Conservation (phyloP, 2,888 invertebrate species). For the Pteria penguin region DNA sequence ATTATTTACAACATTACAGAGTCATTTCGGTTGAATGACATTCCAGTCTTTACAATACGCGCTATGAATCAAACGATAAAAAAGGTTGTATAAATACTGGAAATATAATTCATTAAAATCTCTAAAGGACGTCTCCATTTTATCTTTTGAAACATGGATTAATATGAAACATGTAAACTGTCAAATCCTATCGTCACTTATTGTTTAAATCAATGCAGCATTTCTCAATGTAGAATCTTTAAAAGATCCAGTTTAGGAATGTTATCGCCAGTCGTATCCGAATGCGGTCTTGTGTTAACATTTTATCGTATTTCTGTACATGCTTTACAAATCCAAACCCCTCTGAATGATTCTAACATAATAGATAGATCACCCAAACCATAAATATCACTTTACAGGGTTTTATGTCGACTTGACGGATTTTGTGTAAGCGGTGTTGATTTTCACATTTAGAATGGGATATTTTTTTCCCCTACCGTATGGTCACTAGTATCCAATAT, state of each 20-base stretch:
- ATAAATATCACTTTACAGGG: neutral
- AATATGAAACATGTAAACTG: neutral
- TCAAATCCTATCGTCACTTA: neutral
- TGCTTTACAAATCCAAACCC: neutral
- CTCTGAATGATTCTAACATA: too few relatives aligned
- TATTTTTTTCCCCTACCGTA: neutral
- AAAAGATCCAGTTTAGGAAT: too few relatives aligned
- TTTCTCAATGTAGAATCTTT: neutral
- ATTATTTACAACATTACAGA: too few relatives aligned
- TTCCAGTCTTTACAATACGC: too few relatives aligned
- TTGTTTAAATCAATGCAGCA: neutral
- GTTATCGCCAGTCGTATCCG: too few relatives aligned
- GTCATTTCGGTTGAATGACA: too few relatives aligned
- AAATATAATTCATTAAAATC: too few relatives aligned
- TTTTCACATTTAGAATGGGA: neutral
- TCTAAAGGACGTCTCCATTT: too few relatives aligned
- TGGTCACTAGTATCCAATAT: neutral
- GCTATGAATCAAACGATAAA: too few relatives aligned
- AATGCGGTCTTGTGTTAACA: too few relatives aligned
- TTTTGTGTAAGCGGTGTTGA: neutral
- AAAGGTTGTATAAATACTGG: too few relatives aligned
- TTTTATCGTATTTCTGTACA: neutral
- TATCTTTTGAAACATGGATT: neutral
- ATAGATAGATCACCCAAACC: neutral
- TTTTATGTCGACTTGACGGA: neutral